Evolutionary conservation across 2,888 invertebrate species (phyloP), one percentile per base, ranked within the genome.

Genomic region (Andrena dorsata): DNA sequence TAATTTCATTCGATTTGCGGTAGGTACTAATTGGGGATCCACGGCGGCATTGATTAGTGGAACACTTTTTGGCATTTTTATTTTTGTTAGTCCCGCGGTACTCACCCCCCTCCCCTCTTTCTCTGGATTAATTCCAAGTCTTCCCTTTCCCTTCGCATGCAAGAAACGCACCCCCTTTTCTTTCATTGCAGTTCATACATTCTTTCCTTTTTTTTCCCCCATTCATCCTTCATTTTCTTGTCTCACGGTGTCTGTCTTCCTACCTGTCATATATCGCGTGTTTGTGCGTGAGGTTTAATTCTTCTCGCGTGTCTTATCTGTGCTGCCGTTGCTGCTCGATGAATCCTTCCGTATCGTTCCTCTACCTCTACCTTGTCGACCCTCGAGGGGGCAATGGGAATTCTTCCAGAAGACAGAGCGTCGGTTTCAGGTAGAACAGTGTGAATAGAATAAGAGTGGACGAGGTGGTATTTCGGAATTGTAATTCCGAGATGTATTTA

Each of bases 61-160:
- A 89, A 89, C 89, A 89, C 89, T 89, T 89, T 88, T 89, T 89
- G 89, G 89, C 89, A 89, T 88, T 82, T 88, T 60, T 51, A 16
- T 69, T 76, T 65, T 61, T 71, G 73, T 81, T 82, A 84, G 81
- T 86, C 82, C 81, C 84, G 74, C 77, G 79, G 49, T 76, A 72
- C 65, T 81, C 61, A 71, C 60, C 30, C 30, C 74, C 26, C 60
- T 56, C 56, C 23, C 63, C 64, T 56, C 63, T 75, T 26, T 56
- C 64, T 60, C 16, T 41, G 41, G 1, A 4, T 16, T 41, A 41
- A 16, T 13, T 32, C 16, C 1, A 4, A 16, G 10, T 32, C 26
- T 23, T 32, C 16, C 23, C 10, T 32, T 35, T 26, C 8, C 28
- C 10, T 10, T 26, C 56, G 56, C 51, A 51, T 20, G 49, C 35